Percentiles rank a stretch among this genome's conserved stretches.
phyloP scores from a whole-genome alignment of 2,888 invertebrate species.

The Lissocephala sabroskyi region DNA sequence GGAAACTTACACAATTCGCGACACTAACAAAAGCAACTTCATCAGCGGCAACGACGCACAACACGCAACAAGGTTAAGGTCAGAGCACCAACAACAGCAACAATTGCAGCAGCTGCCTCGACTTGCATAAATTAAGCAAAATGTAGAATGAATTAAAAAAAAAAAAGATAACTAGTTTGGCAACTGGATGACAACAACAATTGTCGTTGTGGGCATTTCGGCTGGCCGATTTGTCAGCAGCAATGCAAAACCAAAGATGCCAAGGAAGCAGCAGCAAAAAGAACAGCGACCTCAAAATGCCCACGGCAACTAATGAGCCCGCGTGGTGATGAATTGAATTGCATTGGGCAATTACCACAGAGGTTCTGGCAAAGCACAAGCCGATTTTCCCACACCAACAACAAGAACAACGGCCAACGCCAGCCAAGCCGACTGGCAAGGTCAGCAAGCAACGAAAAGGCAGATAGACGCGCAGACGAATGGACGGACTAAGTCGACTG shows the following conservation, averaged over 20 bases:
- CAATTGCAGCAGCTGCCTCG: constrained; percentile 16
- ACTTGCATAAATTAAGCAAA: constrained; percentile 41
- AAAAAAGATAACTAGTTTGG: neutral
- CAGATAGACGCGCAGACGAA: neutral
- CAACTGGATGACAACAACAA: constrained; percentile 12
- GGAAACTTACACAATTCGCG: neutral
- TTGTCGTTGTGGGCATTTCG: constrained; percentile 8
- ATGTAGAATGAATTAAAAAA: constrained; percentile 36
- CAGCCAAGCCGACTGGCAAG: constrained; percentile 39
- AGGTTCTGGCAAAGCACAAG: constrained; percentile 15
- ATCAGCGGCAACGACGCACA: constrained; percentile 11
- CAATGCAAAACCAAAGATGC: constrained; percentile 15
- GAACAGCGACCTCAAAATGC: neutral
- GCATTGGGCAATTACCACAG: constrained; percentile 41
- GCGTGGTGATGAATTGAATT: constrained; percentile 7
- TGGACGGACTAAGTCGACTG: neutral
- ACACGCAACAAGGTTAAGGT: constrained; percentile 56
- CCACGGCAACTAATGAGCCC: constrained; percentile 19
- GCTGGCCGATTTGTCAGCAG: neutral
- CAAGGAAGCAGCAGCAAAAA: constrained; percentile 6
- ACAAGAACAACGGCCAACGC: neutral
- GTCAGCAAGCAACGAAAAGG: constrained; percentile 31
- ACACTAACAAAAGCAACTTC: constrained; percentile 13
- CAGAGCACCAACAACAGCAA: constrained; percentile 44
- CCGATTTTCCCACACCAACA: constrained; percentile 29